Evolutionary conservation across 1,140 invertebrate genomes (phyloP).

Genomic region (Orussus abietinus): DNA sequence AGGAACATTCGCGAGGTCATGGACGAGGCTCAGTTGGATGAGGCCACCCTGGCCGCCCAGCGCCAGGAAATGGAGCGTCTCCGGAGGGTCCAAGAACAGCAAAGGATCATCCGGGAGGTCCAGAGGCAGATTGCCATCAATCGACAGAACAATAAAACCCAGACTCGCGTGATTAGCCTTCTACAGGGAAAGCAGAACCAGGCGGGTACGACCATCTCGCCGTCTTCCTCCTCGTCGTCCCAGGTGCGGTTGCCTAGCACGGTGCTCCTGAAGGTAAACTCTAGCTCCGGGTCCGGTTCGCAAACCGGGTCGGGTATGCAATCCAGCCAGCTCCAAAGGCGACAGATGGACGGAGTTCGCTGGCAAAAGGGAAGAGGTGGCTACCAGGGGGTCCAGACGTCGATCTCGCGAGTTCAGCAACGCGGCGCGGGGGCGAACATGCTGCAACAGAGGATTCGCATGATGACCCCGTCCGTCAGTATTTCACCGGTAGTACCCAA

Average conservation of each 20-base stretch:
- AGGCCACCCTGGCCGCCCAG: conserved; percentile 87
- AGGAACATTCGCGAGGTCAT: conserved; percentile 88
- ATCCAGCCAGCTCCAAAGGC: conserved; percentile 42
- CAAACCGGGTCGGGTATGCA: conserved; percentile 23
- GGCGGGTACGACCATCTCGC: conserved; percentile 34
- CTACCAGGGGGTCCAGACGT: conserved; percentile 39
- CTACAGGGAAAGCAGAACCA: conserved; percentile 61
- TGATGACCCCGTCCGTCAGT: conserved; percentile 55
- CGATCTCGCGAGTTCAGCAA: conserved; percentile 43
- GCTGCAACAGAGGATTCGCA: conserved; percentile 48
- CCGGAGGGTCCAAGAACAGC: conserved; percentile 77
- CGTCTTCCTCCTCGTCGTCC: conserved; percentile 18
- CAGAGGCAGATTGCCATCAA: conserved; percentile 69
- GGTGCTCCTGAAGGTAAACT: conserved; percentile 42
- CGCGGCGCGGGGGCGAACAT: conserved; percentile 30
- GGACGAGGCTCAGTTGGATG: conserved; percentile 87
- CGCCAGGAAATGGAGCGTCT: conserved; percentile 86
- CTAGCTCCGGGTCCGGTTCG: conserved; percentile 23
- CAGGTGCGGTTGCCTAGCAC: conserved; percentile 30
- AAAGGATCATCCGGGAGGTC: conserved; percentile 73
- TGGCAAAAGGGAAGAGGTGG: conserved; percentile 33
- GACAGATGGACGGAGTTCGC: conserved; percentile 33
- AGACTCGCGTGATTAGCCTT: conserved; percentile 65
- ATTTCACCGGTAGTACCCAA: conserved; percentile 52
- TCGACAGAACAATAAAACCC: conserved; percentile 63